These are phyloP conservation scores for Microctonus brassicae DNA, from an alignment of 2,888 invertebrate species.

Conservation along the genomic window DNA sequence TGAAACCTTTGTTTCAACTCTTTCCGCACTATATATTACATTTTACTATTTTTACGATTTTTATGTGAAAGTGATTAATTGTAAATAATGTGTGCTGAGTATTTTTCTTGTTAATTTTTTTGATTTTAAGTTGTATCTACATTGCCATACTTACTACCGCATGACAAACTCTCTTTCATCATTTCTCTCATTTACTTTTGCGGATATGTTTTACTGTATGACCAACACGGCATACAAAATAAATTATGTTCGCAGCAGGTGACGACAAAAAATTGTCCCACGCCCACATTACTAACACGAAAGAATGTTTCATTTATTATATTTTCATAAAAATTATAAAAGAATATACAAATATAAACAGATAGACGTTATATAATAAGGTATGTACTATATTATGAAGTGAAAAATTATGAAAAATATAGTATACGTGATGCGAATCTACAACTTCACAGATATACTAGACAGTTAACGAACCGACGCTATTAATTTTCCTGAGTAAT, in stretches of 20 bases:
- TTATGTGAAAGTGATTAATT: background rate
- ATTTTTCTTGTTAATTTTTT: background rate
- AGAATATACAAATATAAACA: background rate
- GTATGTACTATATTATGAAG: background rate
- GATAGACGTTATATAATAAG: background rate
- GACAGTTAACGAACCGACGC: conserved; percentile 38
- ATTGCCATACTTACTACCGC: background rate
- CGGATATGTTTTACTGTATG: conserved; percentile 10
- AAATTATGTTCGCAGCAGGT: conserved; percentile 18
- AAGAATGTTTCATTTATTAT: background rate
- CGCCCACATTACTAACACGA: background rate
- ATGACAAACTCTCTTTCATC: background rate
- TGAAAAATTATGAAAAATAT: conserved; percentile 11
- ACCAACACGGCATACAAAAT: conserved; percentile 15
- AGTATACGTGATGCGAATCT: too few relatives aligned
- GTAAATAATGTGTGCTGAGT: background rate
- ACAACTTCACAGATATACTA: conserved; percentile 1
- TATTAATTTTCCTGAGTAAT: conserved; percentile 36
- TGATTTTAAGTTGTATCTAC: background rate
- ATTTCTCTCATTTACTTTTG: background rate
- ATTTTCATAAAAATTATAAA: too few relatives aligned
- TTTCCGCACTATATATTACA: background rate
- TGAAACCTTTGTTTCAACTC: background rate
- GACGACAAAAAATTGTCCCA: conserved; percentile 17
- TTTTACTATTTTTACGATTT: background rate